Evolutionary conservation across 1,140 invertebrate genomes (phyloP).

Genomic region (Drosophila tropicalis): DNA sequence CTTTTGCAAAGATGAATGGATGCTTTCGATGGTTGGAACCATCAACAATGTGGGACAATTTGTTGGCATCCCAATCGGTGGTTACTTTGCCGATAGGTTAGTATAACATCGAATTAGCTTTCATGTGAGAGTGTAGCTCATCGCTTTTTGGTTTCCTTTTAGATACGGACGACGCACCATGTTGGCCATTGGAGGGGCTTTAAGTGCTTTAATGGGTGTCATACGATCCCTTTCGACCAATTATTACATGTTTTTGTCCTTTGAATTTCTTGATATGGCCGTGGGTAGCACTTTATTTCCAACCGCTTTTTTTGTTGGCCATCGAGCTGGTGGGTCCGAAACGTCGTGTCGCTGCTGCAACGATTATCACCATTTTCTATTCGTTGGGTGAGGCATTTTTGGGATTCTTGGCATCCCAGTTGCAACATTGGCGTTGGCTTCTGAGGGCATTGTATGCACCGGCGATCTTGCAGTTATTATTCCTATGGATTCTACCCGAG

Average conservation of each 20-base stretch:
- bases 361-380: constrained; percentile 88
- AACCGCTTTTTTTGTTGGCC: constrained; percentile 86
- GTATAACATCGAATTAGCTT: not conserved
- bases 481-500: constrained; percentile 86
- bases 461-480: constrained; percentile 86
- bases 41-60: constrained; percentile 89
- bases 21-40: constrained; percentile 88
- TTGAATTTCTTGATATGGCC: constrained; percentile 87
- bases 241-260: constrained; percentile 86
- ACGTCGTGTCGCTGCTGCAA: constrained; percentile 89
- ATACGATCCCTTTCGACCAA: constrained; percentile 87
- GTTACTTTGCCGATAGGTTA: constrained; percentile 88
- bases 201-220: constrained; percentile 86
- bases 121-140: not conserved
- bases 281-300: constrained; percentile 87
- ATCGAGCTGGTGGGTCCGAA: constrained; percentile 91
- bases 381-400: constrained; percentile 88
- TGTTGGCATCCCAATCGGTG: constrained; percentile 87
- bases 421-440: constrained; percentile 89
- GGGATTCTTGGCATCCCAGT: constrained; percentile 87
- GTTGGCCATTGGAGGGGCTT: constrained; percentile 85
- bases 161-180: constrained; percentile 87
- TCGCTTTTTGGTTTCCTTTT: not conserved
- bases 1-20: constrained; percentile 87
- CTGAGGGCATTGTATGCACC: constrained; percentile 88